Evolutionary conservation across 2,888 invertebrate species (phyloP), one percentile per base, ranked within the genome.

Genomic region (Rotaria magnacalcarata): DNA sequence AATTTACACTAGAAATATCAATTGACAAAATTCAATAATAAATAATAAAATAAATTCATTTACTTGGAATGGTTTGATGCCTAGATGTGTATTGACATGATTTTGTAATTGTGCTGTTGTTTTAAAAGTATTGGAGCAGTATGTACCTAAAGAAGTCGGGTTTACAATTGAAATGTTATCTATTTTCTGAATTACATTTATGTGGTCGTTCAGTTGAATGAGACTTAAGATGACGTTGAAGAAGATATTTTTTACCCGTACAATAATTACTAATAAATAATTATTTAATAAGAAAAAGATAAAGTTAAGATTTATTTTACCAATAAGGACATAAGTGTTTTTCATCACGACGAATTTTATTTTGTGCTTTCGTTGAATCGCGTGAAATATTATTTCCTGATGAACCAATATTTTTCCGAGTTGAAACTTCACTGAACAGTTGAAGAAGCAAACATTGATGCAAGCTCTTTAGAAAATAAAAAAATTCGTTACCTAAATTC

Each of bases 11-110:
- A 80, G 8, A 43, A 21, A 21, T 2, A 43, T 47, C 11, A 47
- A 47, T 47, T 47, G 14, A 52, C 16, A 52, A 52, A 16, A 3
- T 16, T 4, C 5, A 52, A 14, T 1, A 52, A 14, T 50, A 1
- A 52, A 16, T 16, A 52, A 52, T 52, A 52, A 16, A 34, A 34
- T 34, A 34, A 2, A 34, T 14, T 52, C 10, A 10, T 34, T 80
- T 84, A 43, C 86, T 84, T 86, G 74, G 27, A 74, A 85, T 19
- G 86, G 86, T 50, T 86, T 86, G 5, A 86, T 80, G 60, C 86
- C 86, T 21, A 86, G 56, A 80, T 86, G 86, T 34, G 85, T 75
- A 56, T 86, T 86, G 21, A 85, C 43, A 84, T 86, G 86, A 50
- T 86, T 84, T 27, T 86, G 60, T 34, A 86, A n/a, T n/a, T 80